Percentiles rank a stretch among this genome's conserved stretches.
Conservation (phyloP, 2,888 invertebrate genomes). For the Drosophila paracracens region DNA sequence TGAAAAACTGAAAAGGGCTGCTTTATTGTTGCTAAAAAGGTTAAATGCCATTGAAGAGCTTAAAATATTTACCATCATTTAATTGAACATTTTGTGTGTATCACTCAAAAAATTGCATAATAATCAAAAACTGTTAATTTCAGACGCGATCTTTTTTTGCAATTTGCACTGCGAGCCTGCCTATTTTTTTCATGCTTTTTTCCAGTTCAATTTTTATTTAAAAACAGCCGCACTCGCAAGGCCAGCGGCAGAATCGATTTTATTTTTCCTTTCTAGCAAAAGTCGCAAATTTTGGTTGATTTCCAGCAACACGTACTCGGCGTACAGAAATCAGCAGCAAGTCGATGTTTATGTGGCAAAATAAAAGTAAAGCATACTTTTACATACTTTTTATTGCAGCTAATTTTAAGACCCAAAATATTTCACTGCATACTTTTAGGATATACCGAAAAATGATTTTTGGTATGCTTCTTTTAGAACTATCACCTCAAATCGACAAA, state of each 20-base stretch:
- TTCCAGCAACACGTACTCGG: not conserved
- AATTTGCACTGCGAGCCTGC: no score
- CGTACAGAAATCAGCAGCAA: slow-evolving; percentile 1
- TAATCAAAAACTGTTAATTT: not conserved
- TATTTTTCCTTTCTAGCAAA: not conserved
- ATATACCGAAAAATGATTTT: no score
- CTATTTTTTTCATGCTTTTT: not conserved
- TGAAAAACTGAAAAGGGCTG: not conserved
- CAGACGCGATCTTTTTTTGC: no score
- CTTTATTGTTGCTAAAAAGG: not conserved
- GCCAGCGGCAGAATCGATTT: not conserved
- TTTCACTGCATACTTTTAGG: not conserved
- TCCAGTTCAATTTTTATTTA: not conserved
- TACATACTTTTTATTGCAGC: not conserved
- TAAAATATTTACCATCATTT: not conserved
- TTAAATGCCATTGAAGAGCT: not conserved
- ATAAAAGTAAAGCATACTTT: no score
- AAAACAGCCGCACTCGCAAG: not conserved
- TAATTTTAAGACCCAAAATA: not conserved
- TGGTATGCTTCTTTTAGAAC: no score
- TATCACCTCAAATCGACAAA: no score
- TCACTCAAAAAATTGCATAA: not conserved
- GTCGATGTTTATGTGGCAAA: not conserved
- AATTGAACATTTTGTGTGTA: not conserved
- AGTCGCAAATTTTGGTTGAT: not conserved